Evolutionary conservation across 2,113 vertebrate genomes (phyloP), one percentile per base, ranked within the genome.

Genomic region (Mus spicilegus): DNA sequence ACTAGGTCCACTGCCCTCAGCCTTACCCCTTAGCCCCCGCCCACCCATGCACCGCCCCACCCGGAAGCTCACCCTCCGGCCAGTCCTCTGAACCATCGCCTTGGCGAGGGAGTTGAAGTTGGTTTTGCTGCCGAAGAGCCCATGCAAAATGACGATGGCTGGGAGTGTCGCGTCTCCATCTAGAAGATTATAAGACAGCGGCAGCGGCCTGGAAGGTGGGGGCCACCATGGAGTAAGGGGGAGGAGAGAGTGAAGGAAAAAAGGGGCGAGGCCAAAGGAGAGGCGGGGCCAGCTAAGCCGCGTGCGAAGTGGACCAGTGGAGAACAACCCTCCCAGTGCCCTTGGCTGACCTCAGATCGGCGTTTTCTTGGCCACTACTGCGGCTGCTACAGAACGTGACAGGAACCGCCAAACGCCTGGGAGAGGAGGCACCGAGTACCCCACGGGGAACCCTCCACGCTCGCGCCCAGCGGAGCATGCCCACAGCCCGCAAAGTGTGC

Each of bases 31-130:
- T 70, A 20, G 33, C 2, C 42, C 19, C 51, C 80, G 10, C 16
- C 7, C 1, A 5, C 2, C 5, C 1, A 17, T 1, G 7, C 4
- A 1, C n/a, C 0, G 0, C 72, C 54, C 67, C 80, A 19, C n/a
- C 36, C 56, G 54, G 84, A 96, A 92, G 77, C 97, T 98, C 99
- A 99, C 99, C 99, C 99, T 99, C 92, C 99, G 98, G 7, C 99
- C 99, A 0, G 99, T 99, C 85, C 98, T 98, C 82, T 98, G 99
- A n/a, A 98, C 99, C 96, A 99, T 97, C 3, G 98, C 98, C 96
- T 99, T 99, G 2, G 99, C 99, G 87, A 99, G 98, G 0, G 99
- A 99, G 78, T 99, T 98, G 96, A 99, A 99, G 98, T 99, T 99
- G 75, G 98, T 97, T 93, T 98, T 99, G 98, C 99, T 99, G 90